Evolutionary conservation across 2,113 vertebrate genomes (phyloP).

Genomic region (Isichthys henryi): DNA sequence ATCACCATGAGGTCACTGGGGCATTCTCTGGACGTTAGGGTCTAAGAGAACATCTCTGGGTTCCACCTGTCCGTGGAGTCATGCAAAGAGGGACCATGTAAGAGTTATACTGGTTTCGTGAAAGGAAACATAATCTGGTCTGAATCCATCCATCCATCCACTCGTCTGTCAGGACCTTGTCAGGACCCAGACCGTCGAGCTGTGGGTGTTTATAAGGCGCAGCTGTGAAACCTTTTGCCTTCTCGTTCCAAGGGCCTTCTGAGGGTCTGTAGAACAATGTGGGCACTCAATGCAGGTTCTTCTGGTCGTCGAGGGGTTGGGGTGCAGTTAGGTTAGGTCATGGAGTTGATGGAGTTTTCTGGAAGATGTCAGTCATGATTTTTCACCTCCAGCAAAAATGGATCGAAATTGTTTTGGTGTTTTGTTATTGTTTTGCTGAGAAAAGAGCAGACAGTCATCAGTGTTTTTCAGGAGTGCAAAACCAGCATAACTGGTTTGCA

Average conservation of each 20-base stretch:
- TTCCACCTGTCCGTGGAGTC: background rate
- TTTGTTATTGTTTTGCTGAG: background rate
- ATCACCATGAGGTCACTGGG: background rate
- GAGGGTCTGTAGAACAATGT: background rate
- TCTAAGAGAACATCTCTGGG: background rate
- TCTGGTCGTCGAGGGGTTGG: background rate
- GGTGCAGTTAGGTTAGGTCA: background rate
- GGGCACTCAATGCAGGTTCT: background rate
- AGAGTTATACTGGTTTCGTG: background rate
- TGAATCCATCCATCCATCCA: background rate
- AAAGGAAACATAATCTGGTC: background rate
- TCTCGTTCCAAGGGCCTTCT: background rate
- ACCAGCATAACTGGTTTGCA: background rate
- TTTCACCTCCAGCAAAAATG: background rate
- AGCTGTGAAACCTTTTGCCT: background rate
- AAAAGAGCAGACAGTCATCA: background rate
- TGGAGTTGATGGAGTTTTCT: background rate
- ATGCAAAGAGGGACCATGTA: background rate
- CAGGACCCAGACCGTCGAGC: background rate
- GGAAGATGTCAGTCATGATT: background rate
- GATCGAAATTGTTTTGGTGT: background rate
- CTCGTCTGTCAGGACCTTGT: constrained; percentile 5
- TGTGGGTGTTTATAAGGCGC: background rate
- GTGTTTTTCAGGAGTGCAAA: background rate
- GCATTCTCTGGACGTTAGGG: background rate